A percentile compares a stretch with the other conserved stretches of the same genome.
phyloP scores from a whole-genome alignment of 2,888 invertebrate genomes.

The Acrobasis repandana region DNA sequence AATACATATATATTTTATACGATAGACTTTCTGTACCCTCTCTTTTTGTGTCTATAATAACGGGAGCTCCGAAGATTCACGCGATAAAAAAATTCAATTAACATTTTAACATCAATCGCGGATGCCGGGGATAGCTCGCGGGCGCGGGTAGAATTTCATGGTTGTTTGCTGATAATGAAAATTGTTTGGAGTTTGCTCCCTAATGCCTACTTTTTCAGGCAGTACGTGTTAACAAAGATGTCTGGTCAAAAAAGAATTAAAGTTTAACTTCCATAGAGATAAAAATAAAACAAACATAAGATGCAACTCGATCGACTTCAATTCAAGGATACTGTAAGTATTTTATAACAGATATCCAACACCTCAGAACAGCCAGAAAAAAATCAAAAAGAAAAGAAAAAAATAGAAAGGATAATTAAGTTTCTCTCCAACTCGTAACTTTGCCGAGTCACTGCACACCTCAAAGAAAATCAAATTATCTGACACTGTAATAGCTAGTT shows the following conservation, averaged over 20 bases:
- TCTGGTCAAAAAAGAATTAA: neutral
- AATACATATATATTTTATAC: neutral
- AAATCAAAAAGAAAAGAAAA: no score
- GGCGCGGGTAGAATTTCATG: constrained; percentile 10
- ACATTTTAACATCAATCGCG: constrained; percentile 13
- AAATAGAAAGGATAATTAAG: no score
- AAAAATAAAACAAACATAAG: no score
- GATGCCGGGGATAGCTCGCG: neutral
- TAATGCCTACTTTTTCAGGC: neutral
- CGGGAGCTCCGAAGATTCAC: constrained; percentile 13
- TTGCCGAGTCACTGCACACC: no score
- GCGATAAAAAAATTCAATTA: constrained; percentile 19
- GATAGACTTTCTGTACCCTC: neutral
- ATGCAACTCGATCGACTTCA: no score
- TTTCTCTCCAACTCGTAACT: no score
- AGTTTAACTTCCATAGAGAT: no score
- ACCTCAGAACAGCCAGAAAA: no score
- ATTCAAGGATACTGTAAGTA: no score
- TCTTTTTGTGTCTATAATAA: neutral
- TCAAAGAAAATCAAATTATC: no score
- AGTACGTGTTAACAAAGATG: neutral
- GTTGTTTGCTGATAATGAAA: constrained; percentile 13
- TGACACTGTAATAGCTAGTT: no score
- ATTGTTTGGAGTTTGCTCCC: neutral
- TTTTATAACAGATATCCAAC: no score